Conservation (phyloP, 2,113 vertebrate genomes). For the Burhinus bistriatus region DNA sequence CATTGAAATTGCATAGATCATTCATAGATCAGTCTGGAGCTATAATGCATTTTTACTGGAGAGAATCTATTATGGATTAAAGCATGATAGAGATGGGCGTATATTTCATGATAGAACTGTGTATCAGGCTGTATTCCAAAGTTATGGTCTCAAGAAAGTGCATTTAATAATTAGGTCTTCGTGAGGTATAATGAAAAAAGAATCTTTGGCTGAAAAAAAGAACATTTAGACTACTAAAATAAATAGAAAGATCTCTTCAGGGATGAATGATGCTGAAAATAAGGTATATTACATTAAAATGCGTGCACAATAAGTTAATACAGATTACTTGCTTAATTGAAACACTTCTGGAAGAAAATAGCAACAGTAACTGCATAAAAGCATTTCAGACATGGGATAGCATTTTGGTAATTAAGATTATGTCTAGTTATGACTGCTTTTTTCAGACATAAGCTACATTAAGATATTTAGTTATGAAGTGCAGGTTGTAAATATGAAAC, state of each 20-base stretch:
- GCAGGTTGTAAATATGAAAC: conserved; percentile 22
- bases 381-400: neutral
- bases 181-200: neutral
- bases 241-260: conserved; percentile 34
- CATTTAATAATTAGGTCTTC: conserved; percentile 5
- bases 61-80: neutral
- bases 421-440: neutral
- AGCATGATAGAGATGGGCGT: neutral
- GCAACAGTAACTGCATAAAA: conserved; percentile 14
- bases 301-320: neutral
- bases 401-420: conserved; percentile 45
- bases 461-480: conserved; percentile 23
- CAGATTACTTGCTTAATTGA: conserved; percentile 38
- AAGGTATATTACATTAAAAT: conserved; percentile 45
- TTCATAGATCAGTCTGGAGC: neutral
- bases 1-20: neutral
- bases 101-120: neutral
- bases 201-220: neutral
- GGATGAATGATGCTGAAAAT: conserved; percentile 44
- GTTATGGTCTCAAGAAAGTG: neutral
- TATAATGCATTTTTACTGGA: neutral
- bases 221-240: conserved; percentile 8
- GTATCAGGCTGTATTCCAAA: neutral
- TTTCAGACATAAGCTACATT: neutral
- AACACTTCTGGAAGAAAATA: conserved; percentile 42